Evolutionary conservation across 53 echinoderm and acorn worm species (phyloP).

Genomic region (Pentamera pediparva): DNA sequence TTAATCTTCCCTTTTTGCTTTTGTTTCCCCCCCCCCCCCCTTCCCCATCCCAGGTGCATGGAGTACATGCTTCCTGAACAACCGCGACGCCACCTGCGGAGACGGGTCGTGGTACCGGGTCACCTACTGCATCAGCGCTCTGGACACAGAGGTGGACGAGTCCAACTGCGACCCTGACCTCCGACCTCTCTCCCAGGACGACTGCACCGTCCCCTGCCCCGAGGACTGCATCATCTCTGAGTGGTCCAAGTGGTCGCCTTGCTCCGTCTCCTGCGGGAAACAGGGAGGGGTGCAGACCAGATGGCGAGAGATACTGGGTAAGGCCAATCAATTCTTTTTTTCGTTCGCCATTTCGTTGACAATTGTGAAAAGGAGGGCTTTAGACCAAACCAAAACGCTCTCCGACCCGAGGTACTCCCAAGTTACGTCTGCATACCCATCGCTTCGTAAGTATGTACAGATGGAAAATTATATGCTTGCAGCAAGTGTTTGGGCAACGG

Average conservation of each 20-base stretch:
- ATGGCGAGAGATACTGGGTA: slow-evolving; percentile 73
- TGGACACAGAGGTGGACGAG: slow-evolving; percentile 43
- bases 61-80: slow-evolving; percentile 65
- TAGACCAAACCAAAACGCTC: too few relatives aligned
- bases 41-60: slow-evolving; percentile 53
- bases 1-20: too few relatives aligned
- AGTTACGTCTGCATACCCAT: too few relatives aligned
- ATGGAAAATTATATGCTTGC: too few relatives aligned
- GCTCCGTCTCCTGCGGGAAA: slow-evolving; percentile 80
- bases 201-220: slow-evolving; percentile 72
- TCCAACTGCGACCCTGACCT: slow-evolving; percentile 37
- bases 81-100: slow-evolving; percentile 58
- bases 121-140: slow-evolving; percentile 84
- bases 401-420: too few relatives aligned
- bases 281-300: slow-evolving; percentile 69
- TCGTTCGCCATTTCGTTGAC: too few relatives aligned
- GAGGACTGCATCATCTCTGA: slow-evolving; percentile 89
- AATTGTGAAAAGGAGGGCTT: too few relatives aligned
- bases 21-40: background rate
- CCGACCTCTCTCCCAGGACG: slow-evolving; percentile 41
- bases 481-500: too few relatives aligned
- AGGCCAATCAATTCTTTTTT: too few relatives aligned
- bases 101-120: slow-evolving; percentile 54
- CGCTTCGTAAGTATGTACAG: too few relatives aligned
- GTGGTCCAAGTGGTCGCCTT: slow-evolving; percentile 77